These are phyloP conservation scores for Chelonus formosanus DNA, from an alignment of 2,888 invertebrate genomes.

Conservation along the genomic window DNA sequence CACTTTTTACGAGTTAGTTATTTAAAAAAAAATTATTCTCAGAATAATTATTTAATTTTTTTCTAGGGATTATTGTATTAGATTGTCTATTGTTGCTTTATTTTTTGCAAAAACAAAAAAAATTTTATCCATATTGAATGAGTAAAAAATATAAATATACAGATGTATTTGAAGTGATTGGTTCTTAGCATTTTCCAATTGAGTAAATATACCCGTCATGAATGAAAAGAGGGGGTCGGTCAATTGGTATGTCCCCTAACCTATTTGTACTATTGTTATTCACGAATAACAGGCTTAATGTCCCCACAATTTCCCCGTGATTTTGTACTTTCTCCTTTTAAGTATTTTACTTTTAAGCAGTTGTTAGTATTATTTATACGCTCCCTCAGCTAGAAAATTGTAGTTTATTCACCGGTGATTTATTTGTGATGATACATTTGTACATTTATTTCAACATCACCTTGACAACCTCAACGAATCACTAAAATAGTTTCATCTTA, in stretches of 20 bases:
- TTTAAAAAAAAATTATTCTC: too few relatives aligned
- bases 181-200: slow-evolving; percentile 21
- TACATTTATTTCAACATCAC: slow-evolving; percentile 44
- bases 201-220: slow-evolving; percentile 5
- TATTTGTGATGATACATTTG: slow-evolving; percentile 20
- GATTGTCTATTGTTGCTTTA: too few relatives aligned
- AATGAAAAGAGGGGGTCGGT: slow-evolving; percentile 5
- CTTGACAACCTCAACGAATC: slow-evolving; percentile 49
- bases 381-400: slow-evolving; percentile 58
- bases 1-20: too few relatives aligned
- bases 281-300: slow-evolving; percentile 50
- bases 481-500: too few relatives aligned
- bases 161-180: slow-evolving; percentile 8
- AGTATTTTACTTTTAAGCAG: neutral
- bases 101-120: too few relatives aligned
- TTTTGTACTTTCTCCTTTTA: slow-evolving; percentile 18
- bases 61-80: too few relatives aligned
- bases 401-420: slow-evolving; percentile 56
- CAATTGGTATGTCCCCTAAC: slow-evolving; percentile 12
- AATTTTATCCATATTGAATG: too few relatives aligned
- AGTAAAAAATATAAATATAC: neutral
- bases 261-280: slow-evolving; percentile 48
- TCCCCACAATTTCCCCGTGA: slow-evolving; percentile 35
- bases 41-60: too few relatives aligned
- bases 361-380: slow-evolving; percentile 36